Evolutionary conservation across 2,888 invertebrate species (phyloP), one percentile per base, ranked within the genome.

Genomic region (Candidula unifasciata): DNA sequence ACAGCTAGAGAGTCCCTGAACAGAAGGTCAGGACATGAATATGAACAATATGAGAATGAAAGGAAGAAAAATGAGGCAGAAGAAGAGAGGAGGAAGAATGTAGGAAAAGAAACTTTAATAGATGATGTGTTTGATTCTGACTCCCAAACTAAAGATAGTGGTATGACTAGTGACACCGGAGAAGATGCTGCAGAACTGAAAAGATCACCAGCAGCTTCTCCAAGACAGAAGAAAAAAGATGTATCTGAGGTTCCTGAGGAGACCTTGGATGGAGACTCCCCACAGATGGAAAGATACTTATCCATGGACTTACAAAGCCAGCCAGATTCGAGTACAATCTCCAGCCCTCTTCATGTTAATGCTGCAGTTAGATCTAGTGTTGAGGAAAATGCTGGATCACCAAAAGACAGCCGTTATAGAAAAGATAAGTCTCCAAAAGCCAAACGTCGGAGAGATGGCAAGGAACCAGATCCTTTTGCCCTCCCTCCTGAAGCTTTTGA

Each of bases 401-500:
- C 86, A 16, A 30, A 60, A 37, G 69, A 83, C 8, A 79, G 82
- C 37, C 77, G 64, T 6, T 87, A 87, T 76, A 86, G 87, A 44
- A 90, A 89, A 77, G 68, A 81, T 24, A 81, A 68, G 10, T 84
- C 85, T 27, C 87, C 85, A 24, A 68, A 78, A 52, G 57, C 71
- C 0, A 89, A 88, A 81, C 86, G 87, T 13, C 88, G 86, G 27
- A 87, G 87, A 33, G 80, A 83, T 44, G 87, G 85, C 69, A 88
- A 87, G 71, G 89, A 89, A 74, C 88, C 89, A 54, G 89, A 89
- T 80, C 83, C 86, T 21, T 74, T 77, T 52, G 88, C 85, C 24
- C 77, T 90, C 18, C 91, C 90, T 10, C 91, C 91, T 33, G 91
- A 91, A 82, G 88, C 90, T 3, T 88, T 89, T 86, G 91, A 90